These are phyloP conservation scores for Platysternon megacephalum DNA, from an alignment of 2,113 vertebrate species.

Conservation along the genomic window DNA sequence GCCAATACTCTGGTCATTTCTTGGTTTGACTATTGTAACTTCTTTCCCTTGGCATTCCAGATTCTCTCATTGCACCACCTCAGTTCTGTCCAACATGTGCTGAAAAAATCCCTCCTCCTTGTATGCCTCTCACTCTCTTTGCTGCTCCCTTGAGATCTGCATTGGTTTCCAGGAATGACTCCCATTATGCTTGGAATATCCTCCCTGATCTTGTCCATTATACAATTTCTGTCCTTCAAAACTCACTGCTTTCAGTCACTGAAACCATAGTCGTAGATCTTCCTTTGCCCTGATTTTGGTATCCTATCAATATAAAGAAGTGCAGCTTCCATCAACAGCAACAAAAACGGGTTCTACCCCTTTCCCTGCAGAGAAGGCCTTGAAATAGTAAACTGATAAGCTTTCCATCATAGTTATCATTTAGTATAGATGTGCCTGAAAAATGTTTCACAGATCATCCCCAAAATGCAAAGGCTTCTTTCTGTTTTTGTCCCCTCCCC, in stretches of 20 bases:
- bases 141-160: background rate
- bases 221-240: background rate
- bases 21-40: background rate
- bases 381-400: background rate
- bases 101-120: background rate
- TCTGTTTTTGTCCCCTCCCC: background rate
- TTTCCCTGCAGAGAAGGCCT: background rate
- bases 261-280: background rate
- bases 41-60: background rate
- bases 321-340: background rate
- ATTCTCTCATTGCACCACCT: background rate
- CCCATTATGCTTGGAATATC: background rate
- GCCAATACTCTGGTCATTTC: background rate
- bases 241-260: background rate
- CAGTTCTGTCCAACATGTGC: background rate
- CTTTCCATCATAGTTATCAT: background rate
- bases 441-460: background rate
- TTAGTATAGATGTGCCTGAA: background rate
- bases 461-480: background rate
- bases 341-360: background rate
- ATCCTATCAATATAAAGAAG: background rate
- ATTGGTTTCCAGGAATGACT: background rate
- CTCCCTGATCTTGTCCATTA: background rate
- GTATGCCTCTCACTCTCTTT: background rate
- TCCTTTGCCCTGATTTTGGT: background rate